Percentiles rank a stretch among this genome's conserved stretches.
These are phyloP conservation scores for Mylabris sibirica DNA, from an alignment of 2,888 invertebrate genomes.

Conservation along the genomic window DNA sequence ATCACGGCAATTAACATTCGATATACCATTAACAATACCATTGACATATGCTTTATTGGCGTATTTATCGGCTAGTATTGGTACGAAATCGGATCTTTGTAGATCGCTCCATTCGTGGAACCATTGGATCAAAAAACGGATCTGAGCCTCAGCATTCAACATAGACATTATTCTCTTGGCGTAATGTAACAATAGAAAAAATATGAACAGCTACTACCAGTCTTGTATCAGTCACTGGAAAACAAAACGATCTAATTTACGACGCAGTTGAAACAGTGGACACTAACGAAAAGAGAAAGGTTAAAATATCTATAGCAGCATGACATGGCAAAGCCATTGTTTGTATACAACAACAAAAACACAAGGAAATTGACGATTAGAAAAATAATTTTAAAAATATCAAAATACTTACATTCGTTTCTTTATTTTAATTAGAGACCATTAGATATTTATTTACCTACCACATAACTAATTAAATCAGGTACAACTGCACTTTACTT, in stretches of 20 bases:
- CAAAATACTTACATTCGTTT: constrained; percentile 24
- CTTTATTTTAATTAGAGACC: constrained; percentile 14
- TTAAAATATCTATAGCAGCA: constrained; percentile 43
- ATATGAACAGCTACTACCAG: constrained; percentile 22
- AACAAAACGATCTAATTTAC: constrained; percentile 35
- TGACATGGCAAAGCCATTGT: constrained; percentile 48
- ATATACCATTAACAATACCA: constrained; percentile 74
- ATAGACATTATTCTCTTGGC: constrained; percentile 43
- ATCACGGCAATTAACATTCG: constrained; percentile 72
- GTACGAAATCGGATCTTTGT: constrained; percentile 84
- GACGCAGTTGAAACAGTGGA: constrained; percentile 14
- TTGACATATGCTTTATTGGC: constrained; percentile 72
- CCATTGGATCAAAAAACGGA: constrained; percentile 85
- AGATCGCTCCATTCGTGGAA: constrained; percentile 90
- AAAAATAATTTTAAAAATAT: not conserved
- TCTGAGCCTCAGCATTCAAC: constrained; percentile 73
- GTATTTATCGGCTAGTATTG: constrained; percentile 74
- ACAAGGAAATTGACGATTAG: not conserved
- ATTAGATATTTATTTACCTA: constrained; percentile 12
- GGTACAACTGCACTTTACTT: constrained; percentile 28
- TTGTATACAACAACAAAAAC: constrained; percentile 22
- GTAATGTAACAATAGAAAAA: constrained; percentile 20
- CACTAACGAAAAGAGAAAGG: constrained; percentile 51
- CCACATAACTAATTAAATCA: constrained; percentile 25
- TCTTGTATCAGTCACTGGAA: constrained; percentile 47